Percentiles rank a stretch among this genome's conserved stretches.
These are phyloP conservation scores for Cerastoderma edule DNA, from an alignment of 2,888 invertebrate genomes.

Conservation along the genomic window DNA sequence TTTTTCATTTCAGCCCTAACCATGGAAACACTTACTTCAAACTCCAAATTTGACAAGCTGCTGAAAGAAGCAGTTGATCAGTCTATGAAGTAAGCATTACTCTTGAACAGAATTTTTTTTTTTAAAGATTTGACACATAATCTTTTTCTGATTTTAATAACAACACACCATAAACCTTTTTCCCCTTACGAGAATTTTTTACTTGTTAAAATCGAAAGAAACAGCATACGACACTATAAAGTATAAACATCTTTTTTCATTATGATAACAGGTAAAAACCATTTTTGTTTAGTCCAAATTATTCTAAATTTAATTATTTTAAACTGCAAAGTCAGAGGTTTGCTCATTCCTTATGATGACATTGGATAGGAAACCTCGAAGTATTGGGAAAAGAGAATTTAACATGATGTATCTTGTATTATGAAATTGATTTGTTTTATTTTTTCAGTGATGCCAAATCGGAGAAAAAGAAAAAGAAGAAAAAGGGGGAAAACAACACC, in stretches of 20 bases:
- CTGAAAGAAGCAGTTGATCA: slow-evolving; percentile 75
- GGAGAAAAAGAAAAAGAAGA: slow-evolving; percentile 78
- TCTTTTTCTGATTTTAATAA: no score
- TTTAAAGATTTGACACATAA: no score
- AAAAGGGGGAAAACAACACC: slow-evolving; percentile 48
- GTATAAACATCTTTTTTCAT: no score
- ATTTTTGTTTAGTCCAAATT: background rate
- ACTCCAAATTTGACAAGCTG: slow-evolving; percentile 71
- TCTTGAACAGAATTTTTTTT: background rate
- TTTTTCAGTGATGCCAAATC: slow-evolving; percentile 68
- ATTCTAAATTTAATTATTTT: background rate
- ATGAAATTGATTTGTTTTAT: slow-evolving; percentile 2
- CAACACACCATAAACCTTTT: no score
- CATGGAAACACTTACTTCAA: slow-evolving; percentile 64
- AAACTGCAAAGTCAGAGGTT: background rate
- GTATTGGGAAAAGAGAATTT: no score
- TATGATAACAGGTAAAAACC: background rate
- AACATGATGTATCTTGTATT: background rate
- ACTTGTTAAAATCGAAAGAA: no score
- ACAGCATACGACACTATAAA: no score
- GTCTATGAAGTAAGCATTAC: slow-evolving; percentile 68
- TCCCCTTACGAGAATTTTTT: no score
- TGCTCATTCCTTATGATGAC: no score
- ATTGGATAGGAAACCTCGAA: no score
- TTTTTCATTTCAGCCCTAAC: slow-evolving; percentile 16